Conservation (phyloP, 2,797 vertebrate genomes). For the Rhodeus uyekii region DNA sequence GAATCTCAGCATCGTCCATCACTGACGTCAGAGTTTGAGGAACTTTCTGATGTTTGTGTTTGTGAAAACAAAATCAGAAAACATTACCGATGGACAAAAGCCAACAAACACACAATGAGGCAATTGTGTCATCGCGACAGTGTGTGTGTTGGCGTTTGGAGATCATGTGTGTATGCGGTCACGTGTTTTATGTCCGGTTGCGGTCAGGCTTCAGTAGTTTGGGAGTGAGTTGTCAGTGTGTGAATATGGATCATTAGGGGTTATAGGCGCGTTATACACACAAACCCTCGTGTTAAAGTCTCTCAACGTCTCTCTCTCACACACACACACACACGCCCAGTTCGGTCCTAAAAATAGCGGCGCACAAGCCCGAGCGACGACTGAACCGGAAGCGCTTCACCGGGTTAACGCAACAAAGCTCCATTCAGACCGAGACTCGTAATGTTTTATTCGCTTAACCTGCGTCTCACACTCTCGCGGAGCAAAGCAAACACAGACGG, state of each 20-base stretch:
- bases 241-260: not conserved
- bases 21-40: not conserved
- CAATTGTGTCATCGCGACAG: not conserved
- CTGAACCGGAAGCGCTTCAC: slow-evolving; percentile 4
- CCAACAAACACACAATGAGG: not conserved
- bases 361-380: not conserved
- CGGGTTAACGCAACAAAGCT: slow-evolving; percentile 10
- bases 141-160: not conserved
- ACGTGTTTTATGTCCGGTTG: too few relatives aligned
- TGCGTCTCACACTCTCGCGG: not conserved
- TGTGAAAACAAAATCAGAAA: not conserved
- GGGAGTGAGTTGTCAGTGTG: too few relatives aligned
- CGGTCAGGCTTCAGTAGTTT: too few relatives aligned
- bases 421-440: not conserved
- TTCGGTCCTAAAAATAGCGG: not conserved
- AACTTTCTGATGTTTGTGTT: not conserved
- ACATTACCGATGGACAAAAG: not conserved
- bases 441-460: not conserved
- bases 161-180: not conserved
- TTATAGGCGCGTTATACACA: not conserved
- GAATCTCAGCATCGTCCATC: too few relatives aligned
- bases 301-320: not conserved
- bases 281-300: not conserved
- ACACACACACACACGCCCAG: not conserved
- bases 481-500: slow-evolving; percentile 4